A percentile compares a stretch with the other conserved stretches of the same genome.
These are phyloP conservation scores for Tipula vernalis DNA, from an alignment of 2,888 invertebrate species.

Conservation along the genomic window DNA sequence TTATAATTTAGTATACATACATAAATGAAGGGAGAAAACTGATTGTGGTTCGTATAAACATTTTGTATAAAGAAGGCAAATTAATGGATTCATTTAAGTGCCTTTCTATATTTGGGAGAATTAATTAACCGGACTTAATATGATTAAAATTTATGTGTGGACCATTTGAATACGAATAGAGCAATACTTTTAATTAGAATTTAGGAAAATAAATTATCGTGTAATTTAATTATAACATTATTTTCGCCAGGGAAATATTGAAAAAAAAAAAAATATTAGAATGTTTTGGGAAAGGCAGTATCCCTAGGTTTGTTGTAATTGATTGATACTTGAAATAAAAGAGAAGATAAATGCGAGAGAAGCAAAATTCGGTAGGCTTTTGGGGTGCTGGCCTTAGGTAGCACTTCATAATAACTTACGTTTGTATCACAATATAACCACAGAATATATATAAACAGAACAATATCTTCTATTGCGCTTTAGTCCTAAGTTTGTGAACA, in stretches of 20 bases:
- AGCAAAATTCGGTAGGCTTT: no score
- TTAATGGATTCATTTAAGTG: not conserved
- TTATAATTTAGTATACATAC: not conserved
- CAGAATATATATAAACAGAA: no score
- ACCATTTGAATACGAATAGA: not conserved
- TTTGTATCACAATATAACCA: no score
- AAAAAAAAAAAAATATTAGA: no score
- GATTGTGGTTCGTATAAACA: not conserved
- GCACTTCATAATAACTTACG: no score
- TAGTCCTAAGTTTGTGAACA: no score
- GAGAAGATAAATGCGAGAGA: no score
- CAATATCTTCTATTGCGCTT: no score
- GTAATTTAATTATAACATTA: not conserved
- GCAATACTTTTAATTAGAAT: not conserved
- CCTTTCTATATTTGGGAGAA: not conserved
- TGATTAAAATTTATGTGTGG: not conserved
- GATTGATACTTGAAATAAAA: no score
- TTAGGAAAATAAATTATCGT: not conserved
- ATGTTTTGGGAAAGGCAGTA: no score
- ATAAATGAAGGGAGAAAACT: not conserved
- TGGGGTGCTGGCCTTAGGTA: no score
- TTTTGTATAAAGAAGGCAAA: not conserved
- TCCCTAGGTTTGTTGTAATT: no score
- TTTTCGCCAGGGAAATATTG: not conserved
- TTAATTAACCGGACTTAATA: not conserved